Evolutionary conservation across 2,888 invertebrate genomes (phyloP), one percentile per base, ranked within the genome.

Genomic region (Calameuta pallipes): DNA sequence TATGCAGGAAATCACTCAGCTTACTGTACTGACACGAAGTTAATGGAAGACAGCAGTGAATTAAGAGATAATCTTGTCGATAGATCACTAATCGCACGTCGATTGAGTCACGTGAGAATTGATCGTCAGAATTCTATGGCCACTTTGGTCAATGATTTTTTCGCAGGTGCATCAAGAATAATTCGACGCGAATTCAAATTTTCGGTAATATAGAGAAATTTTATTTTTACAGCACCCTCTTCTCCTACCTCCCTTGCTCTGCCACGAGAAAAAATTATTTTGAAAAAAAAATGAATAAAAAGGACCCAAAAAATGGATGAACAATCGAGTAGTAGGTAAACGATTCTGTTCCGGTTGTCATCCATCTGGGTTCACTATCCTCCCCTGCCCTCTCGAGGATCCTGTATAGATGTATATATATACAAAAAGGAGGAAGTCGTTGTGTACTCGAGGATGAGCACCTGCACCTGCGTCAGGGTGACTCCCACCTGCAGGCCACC

Each of bases 401-500:
- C 23, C 23, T 23, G 23, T 56, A 23, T 56, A 56, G 12, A 36
- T 56, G 9, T 23, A 56, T 56, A 56, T 56, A 4, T 15, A 15
- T 15, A 41, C 2, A 56, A 33, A 33, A 3, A 71, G 71, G 71
- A 71, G 33, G 71, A 34, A 31, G 33, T 15, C 71, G 71, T 30
- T 71, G 71, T 34, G 71, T 34, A 31, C 34, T 71, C 71, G 82
- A 80, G 82, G 76, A 79, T 80, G 78, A 76, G 80, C 82, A 79
- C 83, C 82, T 74, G 83, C 87, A 87, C 88, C 88, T 88, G 88
- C 87, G 80, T 80, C 77, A 75, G 75, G 77, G 79, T 78, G 78
- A 86, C 88, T 87, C 88, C 87, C 88, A 88, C 87, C 86, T 87
- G 86, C 86, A 83, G 78, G 85, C 82, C 89, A 89, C 88, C 88